A percentile compares a stretch with the other conserved stretches of the same genome.
phyloP scores from a whole-genome alignment of 2,888 invertebrate species.

The Deladenus siricidicola region DNA sequence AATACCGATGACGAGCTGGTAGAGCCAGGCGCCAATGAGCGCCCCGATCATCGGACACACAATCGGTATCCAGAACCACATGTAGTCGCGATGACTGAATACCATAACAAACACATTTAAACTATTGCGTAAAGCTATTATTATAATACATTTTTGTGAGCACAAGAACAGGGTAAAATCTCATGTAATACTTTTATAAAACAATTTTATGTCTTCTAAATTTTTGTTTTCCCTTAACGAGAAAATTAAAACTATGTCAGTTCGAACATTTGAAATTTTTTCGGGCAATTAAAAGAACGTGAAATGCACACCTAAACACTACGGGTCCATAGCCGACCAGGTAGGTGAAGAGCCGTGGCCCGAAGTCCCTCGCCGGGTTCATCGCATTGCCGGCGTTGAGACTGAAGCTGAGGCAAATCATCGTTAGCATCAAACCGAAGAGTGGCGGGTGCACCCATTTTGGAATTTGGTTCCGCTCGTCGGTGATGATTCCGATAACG shows the following conservation, averaged over 20 bases:
- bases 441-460: slow-evolving; percentile 40
- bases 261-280: neutral
- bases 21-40: slow-evolving; percentile 54
- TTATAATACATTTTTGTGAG: too few relatives aligned
- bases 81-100: slow-evolving; percentile 53
- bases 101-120: too few relatives aligned
- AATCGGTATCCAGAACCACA: slow-evolving; percentile 60
- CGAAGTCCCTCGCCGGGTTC: slow-evolving; percentile 61
- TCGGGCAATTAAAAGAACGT: too few relatives aligned
- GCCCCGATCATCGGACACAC: slow-evolving; percentile 59
- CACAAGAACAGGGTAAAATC: too few relatives aligned
- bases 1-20: slow-evolving; percentile 40
- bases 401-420: slow-evolving; percentile 54
- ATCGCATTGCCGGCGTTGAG: slow-evolving; percentile 57
- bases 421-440: slow-evolving; percentile 35
- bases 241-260: too few relatives aligned
- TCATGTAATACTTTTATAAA: neutral
- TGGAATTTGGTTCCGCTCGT: slow-evolving; percentile 44
- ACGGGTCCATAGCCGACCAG: slow-evolving; percentile 55
- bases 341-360: slow-evolving; percentile 58
- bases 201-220: neutral
- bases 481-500: slow-evolving; percentile 33
- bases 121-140: too few relatives aligned
- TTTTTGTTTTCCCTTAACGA: neutral
- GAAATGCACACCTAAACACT: slow-evolving; percentile 56